Base-by-base conservation (phyloP, 2,888 invertebrate species). In the Ornithoptera priamus region DNA sequence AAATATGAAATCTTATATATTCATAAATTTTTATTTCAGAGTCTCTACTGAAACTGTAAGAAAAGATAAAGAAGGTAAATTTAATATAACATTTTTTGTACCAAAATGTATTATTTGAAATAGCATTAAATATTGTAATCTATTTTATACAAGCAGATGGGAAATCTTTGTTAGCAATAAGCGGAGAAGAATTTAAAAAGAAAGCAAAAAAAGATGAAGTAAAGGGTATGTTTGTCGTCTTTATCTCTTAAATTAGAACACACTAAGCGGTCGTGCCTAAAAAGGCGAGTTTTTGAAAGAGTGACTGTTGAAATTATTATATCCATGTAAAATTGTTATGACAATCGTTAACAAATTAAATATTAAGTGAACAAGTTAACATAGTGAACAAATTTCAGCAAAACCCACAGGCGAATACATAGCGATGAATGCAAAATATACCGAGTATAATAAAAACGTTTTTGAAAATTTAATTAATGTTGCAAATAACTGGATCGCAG, bases 401-500 rank as follows among this genome's bases (percentile, higher is more conserved):
- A 91, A 88, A 75, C 81, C 78, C 57, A 81, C 85, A 1, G 84
- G 75, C 73, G 89, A 89, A 78, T 87, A 81, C 72, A 5, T 83
- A 58, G 67, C 78, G 39, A 90, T 90, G 87, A 85, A 81, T 73
- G 75, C 75, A 7, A 89, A 78, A 79, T 92, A 89, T 71, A 85
- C 81, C 61, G 91, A 92, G 56, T 92, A 91, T 69, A 72, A 68
- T n/a, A 92, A 90, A 79, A 85, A 77, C 65, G 83, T 81, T 5
- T 89, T 85, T 66, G 92, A 92, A 5, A 80, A 67, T 72, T 80
- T 92, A 6, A 74, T 90, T 24, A 86, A 84, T 71, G 85, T 90
- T 50, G 88, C 91, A 18, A 89, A 87, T 73, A 92, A 92, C 74
- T 92, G 92, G 92, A 73, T 87, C 20, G 71, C 87, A 42, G 89